Conservation (phyloP, 2,113 vertebrate genomes). For the Beaufortia kweichowensis region DNA sequence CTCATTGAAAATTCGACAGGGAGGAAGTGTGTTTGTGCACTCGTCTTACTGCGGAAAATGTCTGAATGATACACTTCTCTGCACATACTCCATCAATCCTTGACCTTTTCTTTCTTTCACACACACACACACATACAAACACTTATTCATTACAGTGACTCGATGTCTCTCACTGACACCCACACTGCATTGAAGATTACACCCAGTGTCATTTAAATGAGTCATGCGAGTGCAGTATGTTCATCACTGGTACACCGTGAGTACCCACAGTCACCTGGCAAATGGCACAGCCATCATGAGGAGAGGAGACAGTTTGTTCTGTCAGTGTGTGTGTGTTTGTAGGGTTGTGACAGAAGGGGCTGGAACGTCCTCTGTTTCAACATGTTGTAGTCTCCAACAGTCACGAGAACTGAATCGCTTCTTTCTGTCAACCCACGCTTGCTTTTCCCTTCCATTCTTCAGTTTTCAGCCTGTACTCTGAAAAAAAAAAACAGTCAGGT, state of each 20-base stretch:
- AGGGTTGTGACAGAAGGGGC: conserved; percentile 21
- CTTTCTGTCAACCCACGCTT: conserved; percentile 3
- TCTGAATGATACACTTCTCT: conserved; percentile 4
- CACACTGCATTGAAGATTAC: conserved; percentile 41
- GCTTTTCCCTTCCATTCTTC: conserved; percentile 12
- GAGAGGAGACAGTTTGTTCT: conserved; percentile 47
- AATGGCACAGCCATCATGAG: conserved; percentile 37
- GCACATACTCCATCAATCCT: background rate
- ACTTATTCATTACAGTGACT: conserved; percentile 31
- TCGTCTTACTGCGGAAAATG: conserved; percentile 10
- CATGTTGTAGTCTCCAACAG: conserved; percentile 41
- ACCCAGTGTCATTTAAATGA: conserved; percentile 46
- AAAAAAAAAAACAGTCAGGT: conserved; percentile 8
- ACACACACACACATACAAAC: background rate
- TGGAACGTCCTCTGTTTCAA: conserved; percentile 48
- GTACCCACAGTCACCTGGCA: conserved; percentile 48
- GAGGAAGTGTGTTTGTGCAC: conserved; percentile 18
- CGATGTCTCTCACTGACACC: conserved; percentile 23
- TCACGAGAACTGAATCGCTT: conserved; percentile 24
- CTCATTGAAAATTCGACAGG: conserved; percentile 39
- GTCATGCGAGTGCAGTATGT: conserved; percentile 39
- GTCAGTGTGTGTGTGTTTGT: conserved; percentile 7
- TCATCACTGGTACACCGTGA: conserved; percentile 44
- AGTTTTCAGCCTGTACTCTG: background rate
- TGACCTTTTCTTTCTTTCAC: conserved; percentile 38